A percentile compares a stretch with the other conserved stretches of the same genome.
These are phyloP conservation scores for Pseudonaja textilis DNA, from an alignment of 2,113 vertebrate genomes.

Conservation along the genomic window DNA sequence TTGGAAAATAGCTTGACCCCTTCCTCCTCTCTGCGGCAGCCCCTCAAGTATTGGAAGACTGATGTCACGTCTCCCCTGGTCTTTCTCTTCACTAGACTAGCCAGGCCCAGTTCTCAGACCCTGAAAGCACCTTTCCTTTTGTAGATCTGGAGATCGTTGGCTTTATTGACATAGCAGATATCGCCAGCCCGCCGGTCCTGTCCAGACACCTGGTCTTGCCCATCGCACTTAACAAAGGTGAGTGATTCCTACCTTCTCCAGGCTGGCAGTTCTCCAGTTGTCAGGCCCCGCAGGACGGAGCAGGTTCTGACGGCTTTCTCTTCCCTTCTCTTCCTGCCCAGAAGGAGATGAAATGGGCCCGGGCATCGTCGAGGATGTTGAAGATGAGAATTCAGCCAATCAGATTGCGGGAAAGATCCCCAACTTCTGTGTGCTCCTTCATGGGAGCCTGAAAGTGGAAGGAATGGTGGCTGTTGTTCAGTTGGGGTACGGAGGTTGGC, in stretches of 20 bases:
- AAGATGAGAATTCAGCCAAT: slow-evolving; percentile 94
- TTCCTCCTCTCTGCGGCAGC: no score
- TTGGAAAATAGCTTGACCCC: no score
- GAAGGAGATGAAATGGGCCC: slow-evolving; percentile 95
- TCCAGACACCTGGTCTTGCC: slow-evolving; percentile 95
- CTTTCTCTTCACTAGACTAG: no score
- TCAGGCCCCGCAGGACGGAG: neutral
- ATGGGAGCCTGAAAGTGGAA: slow-evolving; percentile 97
- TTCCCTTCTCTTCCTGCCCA: slow-evolving; percentile 53
- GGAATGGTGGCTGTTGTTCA: slow-evolving; percentile 98
- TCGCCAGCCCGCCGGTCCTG: slow-evolving; percentile 93
- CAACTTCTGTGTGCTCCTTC: slow-evolving; percentile 95
- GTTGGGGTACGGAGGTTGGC: slow-evolving; percentile 79
- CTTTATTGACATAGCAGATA: slow-evolving; percentile 97
- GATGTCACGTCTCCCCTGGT: no score
- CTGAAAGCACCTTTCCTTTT: slow-evolving; percentile 24
- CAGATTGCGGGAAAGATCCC: slow-evolving; percentile 97
- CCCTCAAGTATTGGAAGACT: no score
- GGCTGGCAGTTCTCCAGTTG: no score
- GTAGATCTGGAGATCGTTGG: slow-evolving; percentile 95
- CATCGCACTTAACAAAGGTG: slow-evolving; percentile 96
- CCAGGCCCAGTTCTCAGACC: neutral
- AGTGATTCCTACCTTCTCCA: slow-evolving; percentile 30
- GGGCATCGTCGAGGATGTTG: slow-evolving; percentile 87
- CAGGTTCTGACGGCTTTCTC: slow-evolving; percentile 14